phyloP scores from a whole-genome alignment of 2,888 invertebrate genomes.

The Acanthosepion pharaonis region DNA sequence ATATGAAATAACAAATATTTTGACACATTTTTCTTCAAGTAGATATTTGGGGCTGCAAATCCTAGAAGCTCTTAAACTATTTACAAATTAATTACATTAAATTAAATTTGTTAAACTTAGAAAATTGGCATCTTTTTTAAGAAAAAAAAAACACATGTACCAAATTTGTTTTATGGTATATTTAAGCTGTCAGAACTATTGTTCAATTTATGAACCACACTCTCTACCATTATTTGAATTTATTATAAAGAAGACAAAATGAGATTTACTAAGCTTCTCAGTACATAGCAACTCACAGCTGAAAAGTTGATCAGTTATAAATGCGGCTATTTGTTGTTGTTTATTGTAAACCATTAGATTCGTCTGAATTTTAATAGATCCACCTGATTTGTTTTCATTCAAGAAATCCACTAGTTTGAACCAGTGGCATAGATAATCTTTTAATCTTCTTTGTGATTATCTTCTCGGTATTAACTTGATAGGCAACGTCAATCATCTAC shows the following conservation, averaged over 20 bases:
- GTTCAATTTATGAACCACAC: not conserved
- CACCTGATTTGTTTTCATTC: not conserved
- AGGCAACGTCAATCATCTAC: constrained; percentile 1
- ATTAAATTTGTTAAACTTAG: too few relatives aligned
- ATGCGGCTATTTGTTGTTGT: not conserved
- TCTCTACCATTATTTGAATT: not conserved
- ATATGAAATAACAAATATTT: too few relatives aligned
- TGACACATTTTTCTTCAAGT: too few relatives aligned
- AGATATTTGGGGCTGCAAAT: too few relatives aligned
- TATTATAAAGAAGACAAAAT: not conserved
- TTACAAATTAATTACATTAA: too few relatives aligned
- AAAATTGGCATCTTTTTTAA: too few relatives aligned
- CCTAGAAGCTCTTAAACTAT: too few relatives aligned
- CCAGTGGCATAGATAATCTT: not conserved
- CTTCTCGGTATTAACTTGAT: not conserved
- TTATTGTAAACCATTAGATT: not conserved
- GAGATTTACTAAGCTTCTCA: not conserved
- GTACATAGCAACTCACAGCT: not conserved
- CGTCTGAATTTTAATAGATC: not conserved
- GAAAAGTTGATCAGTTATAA: not conserved
- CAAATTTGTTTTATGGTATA: too few relatives aligned
- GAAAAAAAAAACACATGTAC: too few relatives aligned
- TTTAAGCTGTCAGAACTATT: not conserved
- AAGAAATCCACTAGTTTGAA: not conserved
- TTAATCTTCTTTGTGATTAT: not conserved